Evolutionary conservation across 2,113 vertebrate species (phyloP), one percentile per base, ranked within the genome.

Genomic region (Gambusia affinis): DNA sequence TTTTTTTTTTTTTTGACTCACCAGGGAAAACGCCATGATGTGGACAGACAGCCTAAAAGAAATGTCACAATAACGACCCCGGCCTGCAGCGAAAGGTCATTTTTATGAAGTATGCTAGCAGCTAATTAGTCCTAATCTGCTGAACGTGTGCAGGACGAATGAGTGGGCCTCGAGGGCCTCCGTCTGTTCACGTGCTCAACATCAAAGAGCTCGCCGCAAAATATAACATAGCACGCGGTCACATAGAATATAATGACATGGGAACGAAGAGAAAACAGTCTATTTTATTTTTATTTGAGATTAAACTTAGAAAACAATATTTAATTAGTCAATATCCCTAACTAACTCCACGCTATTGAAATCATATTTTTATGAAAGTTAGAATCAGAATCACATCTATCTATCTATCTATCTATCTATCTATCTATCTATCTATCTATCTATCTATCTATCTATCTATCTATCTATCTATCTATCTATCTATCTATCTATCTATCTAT

Each of bases 11-110:
- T 39, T 60, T 75, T 35, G 11, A 94, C 94, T 94, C 89, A 95
- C 94, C 94, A 94, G 71, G 72, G 94, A 94, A 93, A 95, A 95
- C 33, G 94, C 94, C 94, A 95, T 95, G 69, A 47, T 84, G 78
- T 64, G 76, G 29, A 78, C 70, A 61, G 24, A 65, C 60, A 85
- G 65, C 39, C 65, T 87, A 73, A 44, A 57, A 78, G 70, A 87
- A 87, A 76, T 47, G 78, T 61, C 91, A 85, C 88, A 86, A 73
- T 64, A 81, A 85, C 37, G 80, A 67, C 81, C 1, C 3, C 12
- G 2, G 29, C 0, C 12, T 11, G n/a, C 2, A 0, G 3, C 1
- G 3, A 31, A 44, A 44, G 35, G 30, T 44, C 83, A 89, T 90
- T 78, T 82, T 94, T 93, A 93, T 89, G 70, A 85, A 57, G 60